Evolutionary conservation across 1,140 invertebrate genomes (phyloP), one percentile per base, ranked within the genome.

Genomic region (Drosophila yakuba): DNA sequence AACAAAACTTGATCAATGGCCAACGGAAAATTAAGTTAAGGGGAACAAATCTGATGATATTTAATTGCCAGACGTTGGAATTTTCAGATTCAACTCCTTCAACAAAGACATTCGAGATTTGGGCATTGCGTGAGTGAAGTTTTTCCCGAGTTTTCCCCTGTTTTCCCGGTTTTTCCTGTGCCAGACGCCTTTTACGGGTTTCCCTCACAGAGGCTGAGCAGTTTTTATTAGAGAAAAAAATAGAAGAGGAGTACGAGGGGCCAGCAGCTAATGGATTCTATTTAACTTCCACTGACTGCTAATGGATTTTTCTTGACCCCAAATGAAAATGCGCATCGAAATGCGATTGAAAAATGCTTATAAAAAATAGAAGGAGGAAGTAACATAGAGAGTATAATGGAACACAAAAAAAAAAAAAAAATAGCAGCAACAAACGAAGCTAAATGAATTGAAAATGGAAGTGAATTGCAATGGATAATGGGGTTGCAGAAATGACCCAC

Each of bases 271-370:
- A 91, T 91, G 89, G 89, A 91, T 91, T 91, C 89, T 91, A 89
- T 91, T 91, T 89, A 89, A 91, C 89, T 91, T 91, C 83, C 81
- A 91, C 78, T 58, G 84, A 91, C 89, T 91, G 84, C 85, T 91
- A 91, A 91, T 91, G 89, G 89, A 91, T 89, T 91, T 91, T 91
- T 91, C 89, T 91, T 91, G 89, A 91, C 89, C 89, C 89, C 89
- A 91, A 91, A 91, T 89, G 79, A 85, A 91, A 91, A 91, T 85
- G 84, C 84, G 84, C 84, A 89, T 89, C 84, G 84, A 89, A 89
- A 89, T 89, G 80, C 84, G 85, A 89, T 89, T 90, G 78, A 90
- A 90, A 84, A 85, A 79, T 88, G 75, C 79, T 88, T 89, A 80
- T 83, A 89, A 78, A 83, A 86, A 88, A 82, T 79, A 76, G 55